phyloP scores from a whole-genome alignment of 2,113 vertebrate genomes.

The Burhinus oedicnemus region DNA sequence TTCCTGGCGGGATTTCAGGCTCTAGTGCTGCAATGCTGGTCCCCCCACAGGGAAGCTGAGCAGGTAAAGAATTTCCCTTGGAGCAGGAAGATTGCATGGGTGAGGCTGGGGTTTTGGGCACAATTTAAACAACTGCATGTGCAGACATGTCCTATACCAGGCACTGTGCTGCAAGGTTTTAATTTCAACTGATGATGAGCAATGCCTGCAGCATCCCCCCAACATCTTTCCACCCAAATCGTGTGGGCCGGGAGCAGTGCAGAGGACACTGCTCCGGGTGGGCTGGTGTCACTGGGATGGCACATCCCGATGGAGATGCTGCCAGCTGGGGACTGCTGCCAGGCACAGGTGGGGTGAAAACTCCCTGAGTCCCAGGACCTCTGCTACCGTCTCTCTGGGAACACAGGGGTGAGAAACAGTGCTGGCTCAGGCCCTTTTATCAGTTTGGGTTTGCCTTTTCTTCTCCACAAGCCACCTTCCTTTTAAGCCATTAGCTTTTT shows the following conservation, averaged over 20 bases:
- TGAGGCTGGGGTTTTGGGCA: neutral
- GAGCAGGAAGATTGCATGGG: neutral
- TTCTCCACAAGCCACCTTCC: neutral
- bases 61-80: neutral
- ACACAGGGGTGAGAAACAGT: neutral
- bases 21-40: neutral
- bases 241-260: neutral
- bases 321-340: neutral
- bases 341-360: neutral
- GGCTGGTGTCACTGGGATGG: neutral
- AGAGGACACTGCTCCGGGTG: neutral
- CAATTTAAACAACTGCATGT: neutral
- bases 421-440: neutral
- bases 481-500: neutral
- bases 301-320: neutral
- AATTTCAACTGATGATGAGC: fast-evolving
- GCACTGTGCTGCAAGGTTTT: neutral
- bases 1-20: neutral
- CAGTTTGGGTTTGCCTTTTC: neutral
- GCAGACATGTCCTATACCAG: neutral
- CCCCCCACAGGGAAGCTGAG: neutral
- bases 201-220: neutral
- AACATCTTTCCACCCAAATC: neutral
- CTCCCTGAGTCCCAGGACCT: neutral
- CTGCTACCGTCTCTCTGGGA: neutral